These are phyloP conservation scores for Drosophila macrospina DNA, from an alignment of 2,888 invertebrate genomes.

Conservation along the genomic window DNA sequence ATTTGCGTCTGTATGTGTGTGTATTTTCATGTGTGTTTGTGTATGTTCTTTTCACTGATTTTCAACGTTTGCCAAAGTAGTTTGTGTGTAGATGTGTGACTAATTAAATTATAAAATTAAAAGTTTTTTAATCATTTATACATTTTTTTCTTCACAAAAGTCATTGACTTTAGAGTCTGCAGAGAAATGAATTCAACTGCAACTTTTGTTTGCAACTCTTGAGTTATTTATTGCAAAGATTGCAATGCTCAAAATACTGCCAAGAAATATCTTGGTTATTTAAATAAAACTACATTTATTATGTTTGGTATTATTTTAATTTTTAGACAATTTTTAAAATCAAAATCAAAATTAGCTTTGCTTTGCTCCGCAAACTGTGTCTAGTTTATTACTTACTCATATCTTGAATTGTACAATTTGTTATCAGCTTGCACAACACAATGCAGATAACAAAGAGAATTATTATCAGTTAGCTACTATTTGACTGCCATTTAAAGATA, in stretches of 20 bases:
- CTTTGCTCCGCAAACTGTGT: not conserved
- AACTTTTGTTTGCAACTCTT: constrained; percentile 2
- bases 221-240: not conserved
- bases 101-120: constrained; percentile 73
- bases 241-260: not conserved
- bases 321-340: not conserved
- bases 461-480: constrained; percentile 14
- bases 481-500: constrained; percentile 38
- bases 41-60: constrained; percentile 70
- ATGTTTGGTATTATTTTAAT: not conserved
- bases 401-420: constrained; percentile 17
- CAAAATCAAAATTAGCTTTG: not conserved
- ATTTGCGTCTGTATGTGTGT: constrained; percentile 17
- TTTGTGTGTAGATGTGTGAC: constrained; percentile 45
- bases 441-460: constrained; percentile 17
- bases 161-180: constrained; percentile 50
- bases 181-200: constrained; percentile 9
- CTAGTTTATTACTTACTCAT: not conserved
- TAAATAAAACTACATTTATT: not conserved
- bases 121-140: constrained; percentile 35
- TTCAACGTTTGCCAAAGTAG: constrained; percentile 45
- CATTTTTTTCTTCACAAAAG: constrained; percentile 33
- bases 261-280: not conserved
- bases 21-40: too few relatives aligned
- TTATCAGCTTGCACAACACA: constrained; percentile 25